phyloP scores from a whole-genome alignment of 1,140 invertebrate species.

The Zophobas atratus region DNA sequence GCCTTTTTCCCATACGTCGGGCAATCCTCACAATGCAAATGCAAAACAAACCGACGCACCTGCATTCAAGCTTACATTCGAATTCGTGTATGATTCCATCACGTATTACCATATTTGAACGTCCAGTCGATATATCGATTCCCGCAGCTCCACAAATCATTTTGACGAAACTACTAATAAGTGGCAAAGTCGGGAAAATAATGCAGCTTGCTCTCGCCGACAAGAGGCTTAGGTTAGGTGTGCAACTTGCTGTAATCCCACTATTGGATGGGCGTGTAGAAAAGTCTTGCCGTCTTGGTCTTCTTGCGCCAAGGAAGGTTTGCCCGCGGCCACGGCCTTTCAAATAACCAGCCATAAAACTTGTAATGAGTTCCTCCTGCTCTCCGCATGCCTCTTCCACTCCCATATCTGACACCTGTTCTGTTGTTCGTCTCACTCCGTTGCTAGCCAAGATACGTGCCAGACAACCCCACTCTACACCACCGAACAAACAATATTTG shows the following conservation, averaged over 20 bases:
- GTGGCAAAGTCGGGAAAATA: not conserved
- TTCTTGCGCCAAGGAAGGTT: constrained; percentile 48
- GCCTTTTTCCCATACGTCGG: not conserved
- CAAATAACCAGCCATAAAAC: constrained; percentile 55
- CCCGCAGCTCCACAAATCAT: constrained; percentile 19
- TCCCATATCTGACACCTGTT: constrained; percentile 54
- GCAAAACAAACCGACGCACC: constrained; percentile 6
- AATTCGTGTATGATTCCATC: constrained; percentile 31
- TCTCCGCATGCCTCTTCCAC: constrained; percentile 39
- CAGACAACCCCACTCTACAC: not conserved
- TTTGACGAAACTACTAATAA: not conserved
- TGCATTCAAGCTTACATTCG: constrained; percentile 10
- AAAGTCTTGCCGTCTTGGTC: constrained; percentile 44
- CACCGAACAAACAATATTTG: constrained; percentile 14
- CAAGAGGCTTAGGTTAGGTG: constrained; percentile 29
- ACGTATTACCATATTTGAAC: constrained; percentile 13
- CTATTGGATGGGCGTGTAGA: constrained; percentile 43
- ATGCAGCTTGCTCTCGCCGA: not conserved
- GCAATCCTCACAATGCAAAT: constrained; percentile 1
- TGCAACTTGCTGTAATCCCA: constrained; percentile 44
- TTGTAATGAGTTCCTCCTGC: constrained; percentile 50
- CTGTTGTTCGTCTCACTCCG: constrained; percentile 43
- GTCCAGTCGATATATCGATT: constrained; percentile 25
- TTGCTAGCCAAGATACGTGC: constrained; percentile 13
- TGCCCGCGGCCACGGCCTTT: constrained; percentile 50